Percentiles rank a stretch among this genome's conserved stretches.
Evolutionary conservation across 2,888 invertebrate genomes (phyloP).

Genomic region (Yponomeuta evonymella): DNA sequence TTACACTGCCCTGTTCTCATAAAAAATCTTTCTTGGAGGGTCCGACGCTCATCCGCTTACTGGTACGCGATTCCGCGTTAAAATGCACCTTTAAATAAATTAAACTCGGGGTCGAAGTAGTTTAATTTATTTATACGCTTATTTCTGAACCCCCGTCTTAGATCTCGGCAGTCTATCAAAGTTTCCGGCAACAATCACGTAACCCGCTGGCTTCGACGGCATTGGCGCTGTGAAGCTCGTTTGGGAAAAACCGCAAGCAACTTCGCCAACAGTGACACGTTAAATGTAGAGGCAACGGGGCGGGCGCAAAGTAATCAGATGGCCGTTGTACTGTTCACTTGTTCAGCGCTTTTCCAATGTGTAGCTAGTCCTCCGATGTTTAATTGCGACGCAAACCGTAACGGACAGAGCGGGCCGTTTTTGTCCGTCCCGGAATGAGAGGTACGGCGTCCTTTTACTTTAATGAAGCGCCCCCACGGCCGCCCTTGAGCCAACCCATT

Average conservation of each 20-base stretch:
- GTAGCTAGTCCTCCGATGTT: conserved; percentile 40
- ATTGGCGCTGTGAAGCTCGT: conserved; percentile 39
- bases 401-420: conserved; percentile 60
- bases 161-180: conserved; percentile 10
- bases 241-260: conserved; percentile 60
- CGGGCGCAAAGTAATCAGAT: conserved; percentile 65
- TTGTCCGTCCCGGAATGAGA: conserved; percentile 52
- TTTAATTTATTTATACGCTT: conserved; percentile 3
- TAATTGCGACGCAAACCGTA: conserved; percentile 65
- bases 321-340: conserved; percentile 62
- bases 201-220: background rate
- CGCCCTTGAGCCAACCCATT: conserved; percentile 8
- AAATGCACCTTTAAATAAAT: background rate
- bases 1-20: background rate
- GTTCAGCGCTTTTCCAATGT: conserved; percentile 57
- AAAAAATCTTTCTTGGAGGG: background rate
- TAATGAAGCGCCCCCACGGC: conserved; percentile 49
- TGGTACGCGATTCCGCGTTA: background rate
- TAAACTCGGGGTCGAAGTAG: background rate
- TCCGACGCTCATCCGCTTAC: background rate
- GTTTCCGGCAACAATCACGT: conserved; percentile 12
- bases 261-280: conserved; percentile 41
- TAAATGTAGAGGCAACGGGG: conserved; percentile 50
- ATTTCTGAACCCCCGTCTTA: background rate
- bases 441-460: conserved; percentile 54